These are phyloP conservation scores for Anomalospiza imberbis DNA, from an alignment of 2,797 vertebrate genomes.

Conservation along the genomic window DNA sequence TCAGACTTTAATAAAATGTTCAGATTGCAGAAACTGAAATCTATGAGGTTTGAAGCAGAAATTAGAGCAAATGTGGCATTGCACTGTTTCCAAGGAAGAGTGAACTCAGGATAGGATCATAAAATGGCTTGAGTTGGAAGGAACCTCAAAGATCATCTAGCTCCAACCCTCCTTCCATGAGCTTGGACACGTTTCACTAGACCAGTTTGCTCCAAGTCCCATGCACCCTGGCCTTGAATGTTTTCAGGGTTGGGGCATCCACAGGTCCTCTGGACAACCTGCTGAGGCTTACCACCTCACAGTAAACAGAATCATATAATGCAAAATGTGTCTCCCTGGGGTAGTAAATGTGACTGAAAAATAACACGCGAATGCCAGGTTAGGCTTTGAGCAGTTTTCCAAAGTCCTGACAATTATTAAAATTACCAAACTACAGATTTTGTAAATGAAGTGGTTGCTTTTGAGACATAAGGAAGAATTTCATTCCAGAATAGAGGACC, in stretches of 20 bases:
- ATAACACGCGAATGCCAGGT: neutral
- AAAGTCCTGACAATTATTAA: neutral
- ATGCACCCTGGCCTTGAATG: neutral
- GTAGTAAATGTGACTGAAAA: neutral
- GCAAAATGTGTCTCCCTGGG: neutral
- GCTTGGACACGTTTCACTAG: neutral
- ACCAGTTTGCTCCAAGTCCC: neutral
- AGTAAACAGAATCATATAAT: neutral
- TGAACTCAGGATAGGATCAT: neutral
- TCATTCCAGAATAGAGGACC: neutral
- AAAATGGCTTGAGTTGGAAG: neutral
- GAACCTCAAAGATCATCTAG: neutral
- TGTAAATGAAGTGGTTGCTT: neutral
- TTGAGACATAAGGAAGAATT: neutral
- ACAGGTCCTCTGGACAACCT: neutral
- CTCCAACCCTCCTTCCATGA: neutral
- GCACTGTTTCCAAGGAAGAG: neutral
- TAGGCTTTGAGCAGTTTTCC: neutral
- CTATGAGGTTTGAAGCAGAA: neutral
- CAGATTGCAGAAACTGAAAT: neutral
- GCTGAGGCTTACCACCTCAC: neutral
- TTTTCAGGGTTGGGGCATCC: fast-evolving
- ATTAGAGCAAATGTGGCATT: fast-evolving
- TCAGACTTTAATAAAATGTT: neutral
- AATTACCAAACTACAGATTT: neutral